Evolutionary conservation across 2,113 vertebrate species (phyloP).

Genomic region (Myxocyprinus asiaticus): DNA sequence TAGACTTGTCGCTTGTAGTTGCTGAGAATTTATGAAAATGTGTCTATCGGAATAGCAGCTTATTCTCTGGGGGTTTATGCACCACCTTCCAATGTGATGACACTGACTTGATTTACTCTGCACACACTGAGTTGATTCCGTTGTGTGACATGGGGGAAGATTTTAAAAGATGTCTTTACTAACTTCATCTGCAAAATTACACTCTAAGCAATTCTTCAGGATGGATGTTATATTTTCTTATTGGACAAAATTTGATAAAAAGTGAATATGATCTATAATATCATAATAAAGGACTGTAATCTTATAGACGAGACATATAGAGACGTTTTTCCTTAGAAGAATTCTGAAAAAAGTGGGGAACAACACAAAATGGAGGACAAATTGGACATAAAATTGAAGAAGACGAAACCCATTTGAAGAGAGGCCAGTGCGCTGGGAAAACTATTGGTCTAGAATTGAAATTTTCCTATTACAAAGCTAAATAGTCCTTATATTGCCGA

Average conservation of each 20-base stretch:
- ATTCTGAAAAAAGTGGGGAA: neutral
- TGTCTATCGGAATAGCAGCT: conserved; percentile 37
- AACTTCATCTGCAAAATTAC: conserved; percentile 2
- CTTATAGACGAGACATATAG: neutral
- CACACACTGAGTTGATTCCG: neutral
- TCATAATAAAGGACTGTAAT: conserved; percentile 10
- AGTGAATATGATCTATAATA: neutral
- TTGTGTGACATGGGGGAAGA: neutral
- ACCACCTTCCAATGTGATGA: conserved; percentile 26
- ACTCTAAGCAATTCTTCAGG: neutral
- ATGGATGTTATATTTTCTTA: neutral
- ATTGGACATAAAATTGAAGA: conserved; percentile 43
- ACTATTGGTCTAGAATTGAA: neutral
- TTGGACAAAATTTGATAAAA: conserved; percentile 6
- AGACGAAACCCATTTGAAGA: conserved; percentile 12
- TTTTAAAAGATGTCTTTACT: conserved; percentile 19
- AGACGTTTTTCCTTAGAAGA: neutral
- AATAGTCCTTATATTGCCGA: neutral
- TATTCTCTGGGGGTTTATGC: conserved; percentile 24
- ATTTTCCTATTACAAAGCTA: neutral
- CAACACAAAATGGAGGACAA: conserved; percentile 27
- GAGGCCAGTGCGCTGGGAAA: neutral
- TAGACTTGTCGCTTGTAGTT: conserved; percentile 53
- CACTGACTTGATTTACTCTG: conserved; percentile 19
- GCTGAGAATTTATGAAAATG: conserved; percentile 50